Conservation (phyloP, 2,797 vertebrate genomes). For the Lutjanus campechanus region DNA sequence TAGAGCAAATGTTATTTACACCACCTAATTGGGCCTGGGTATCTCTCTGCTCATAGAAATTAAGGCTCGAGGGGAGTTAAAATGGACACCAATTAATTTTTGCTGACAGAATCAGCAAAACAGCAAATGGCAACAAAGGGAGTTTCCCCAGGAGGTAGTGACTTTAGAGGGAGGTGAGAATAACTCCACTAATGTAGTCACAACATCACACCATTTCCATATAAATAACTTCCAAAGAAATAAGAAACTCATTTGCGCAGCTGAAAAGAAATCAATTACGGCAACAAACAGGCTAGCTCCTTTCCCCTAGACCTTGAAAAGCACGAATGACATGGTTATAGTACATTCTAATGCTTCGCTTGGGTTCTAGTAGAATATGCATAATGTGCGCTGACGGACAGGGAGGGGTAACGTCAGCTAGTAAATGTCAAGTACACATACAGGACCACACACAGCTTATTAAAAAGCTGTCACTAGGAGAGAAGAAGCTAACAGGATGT, state of each 20-base stretch:
- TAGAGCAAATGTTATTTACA: constrained; percentile 86
- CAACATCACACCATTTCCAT: constrained; percentile 81
- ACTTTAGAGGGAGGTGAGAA: constrained; percentile 81
- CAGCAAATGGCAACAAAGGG: constrained; percentile 81
- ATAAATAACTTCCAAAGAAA: constrained; percentile 84
- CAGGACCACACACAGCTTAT: constrained; percentile 86
- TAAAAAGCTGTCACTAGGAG: constrained; percentile 85
- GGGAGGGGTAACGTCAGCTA: constrained; percentile 79
- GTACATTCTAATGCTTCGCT: constrained; percentile 69
- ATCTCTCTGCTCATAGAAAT: constrained; percentile 76
- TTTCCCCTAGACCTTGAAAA: constrained; percentile 71
- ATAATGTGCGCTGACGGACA: constrained; percentile 78
- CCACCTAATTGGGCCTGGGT: constrained; percentile 79
- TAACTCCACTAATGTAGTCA: constrained; percentile 77
- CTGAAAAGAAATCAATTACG: constrained; percentile 84
- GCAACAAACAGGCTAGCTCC: constrained; percentile 73
- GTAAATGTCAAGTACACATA: constrained; percentile 87
- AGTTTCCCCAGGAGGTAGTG: constrained; percentile 75
- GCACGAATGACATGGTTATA: constrained; percentile 67
- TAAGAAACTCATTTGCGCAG: constrained; percentile 81
- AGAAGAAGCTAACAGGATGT: constrained; percentile 84
- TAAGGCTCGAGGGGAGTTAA: constrained; percentile 79
- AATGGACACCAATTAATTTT: constrained; percentile 86
- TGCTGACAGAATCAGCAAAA: constrained; percentile 83
- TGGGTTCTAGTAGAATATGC: constrained; percentile 68